phyloP scores from a whole-genome alignment of 2,113 vertebrate genomes.

The human region DNA sequence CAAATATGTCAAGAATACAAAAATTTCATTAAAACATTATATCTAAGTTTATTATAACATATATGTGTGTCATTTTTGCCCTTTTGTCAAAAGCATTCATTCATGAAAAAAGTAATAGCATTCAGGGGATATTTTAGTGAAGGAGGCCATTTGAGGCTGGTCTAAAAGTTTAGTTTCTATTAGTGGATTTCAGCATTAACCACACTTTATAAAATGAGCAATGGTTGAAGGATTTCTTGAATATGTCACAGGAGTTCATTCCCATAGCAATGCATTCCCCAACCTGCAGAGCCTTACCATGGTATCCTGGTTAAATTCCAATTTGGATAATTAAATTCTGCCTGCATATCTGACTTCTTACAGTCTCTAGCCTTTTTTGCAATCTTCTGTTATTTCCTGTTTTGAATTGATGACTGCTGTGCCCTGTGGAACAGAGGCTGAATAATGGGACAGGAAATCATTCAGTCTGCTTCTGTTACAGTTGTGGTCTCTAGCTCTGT shows the following conservation, averaged over 20 bases:
- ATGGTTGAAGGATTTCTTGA: neutral
- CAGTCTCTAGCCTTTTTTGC: neutral
- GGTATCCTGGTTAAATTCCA: neutral
- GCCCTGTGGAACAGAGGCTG: neutral
- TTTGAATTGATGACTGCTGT: slow-evolving; percentile 19
- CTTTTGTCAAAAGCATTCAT: neutral
- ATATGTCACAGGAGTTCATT: neutral
- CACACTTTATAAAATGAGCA: neutral
- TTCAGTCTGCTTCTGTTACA: neutral
- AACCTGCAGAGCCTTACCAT: neutral
- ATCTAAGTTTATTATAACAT: neutral
- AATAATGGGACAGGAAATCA: slow-evolving; percentile 1
- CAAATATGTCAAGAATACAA: neutral
- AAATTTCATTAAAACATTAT: neutral
- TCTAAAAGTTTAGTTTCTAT: neutral
- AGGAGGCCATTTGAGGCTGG: neutral
- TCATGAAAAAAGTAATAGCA: neutral
- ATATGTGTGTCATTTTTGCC: neutral
- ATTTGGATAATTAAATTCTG: slow-evolving; percentile 57
- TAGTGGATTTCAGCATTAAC: neutral
- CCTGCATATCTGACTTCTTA: neutral
- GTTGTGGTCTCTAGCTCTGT: neutral
- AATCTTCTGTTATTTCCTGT: slow-evolving; percentile 50
- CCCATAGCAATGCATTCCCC: neutral
- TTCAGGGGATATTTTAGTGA: neutral